Base-by-base conservation (phyloP, 1,140 invertebrate species). In the Pachyrhynchus sulphureomaculatus region DNA sequence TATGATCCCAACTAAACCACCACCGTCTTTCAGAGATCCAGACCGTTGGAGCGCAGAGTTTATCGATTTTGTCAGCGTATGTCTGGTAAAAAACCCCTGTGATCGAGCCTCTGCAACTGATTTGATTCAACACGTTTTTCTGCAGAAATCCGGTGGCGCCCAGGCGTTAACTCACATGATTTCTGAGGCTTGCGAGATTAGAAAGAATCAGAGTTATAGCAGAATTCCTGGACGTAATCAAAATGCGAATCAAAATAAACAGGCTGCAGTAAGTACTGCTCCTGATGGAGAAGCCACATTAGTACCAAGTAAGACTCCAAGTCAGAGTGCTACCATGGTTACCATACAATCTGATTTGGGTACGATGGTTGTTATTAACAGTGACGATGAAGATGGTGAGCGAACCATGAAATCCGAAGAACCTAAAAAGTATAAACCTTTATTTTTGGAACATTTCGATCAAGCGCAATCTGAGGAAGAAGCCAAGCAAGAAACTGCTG, bases 1-100 rank as follows among this genome's bases (percentile, higher is more conserved):
- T 77, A 98, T 99, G 95, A 99, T 99, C 67, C 97, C 96, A 4
- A 97, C 95, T 48, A 99, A 98, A 78, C 96, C 96, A 20, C 96
- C 97, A n/a, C 97, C 97, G 21, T 96, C 95, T 33, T 98, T 99
- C 75, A 81, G 95, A 66, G 92, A 99, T 77, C 94, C 94, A 1
- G 94, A 98, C 76, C 88, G 94, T 65, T 99, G 96, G 96, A 91
- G 89, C 62, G 82, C 93, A 4, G 93, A 96, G 75, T 99, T 99
- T 76, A 96, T 96, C 52, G 95, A 99, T 77, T 99, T 99, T 83
- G 95, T 99, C 1, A 94, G 92, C 69, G 86, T 91, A 72, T 99
- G 96, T 77, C 80, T 93, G 60, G 85, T 92, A 6, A 93, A 93
- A 81, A 96, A 96, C 80, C 97, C 97, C 0, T 94, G 98, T 69